phyloP scores from a whole-genome alignment of 2,888 invertebrate genomes.

The Hetaerina titia region DNA sequence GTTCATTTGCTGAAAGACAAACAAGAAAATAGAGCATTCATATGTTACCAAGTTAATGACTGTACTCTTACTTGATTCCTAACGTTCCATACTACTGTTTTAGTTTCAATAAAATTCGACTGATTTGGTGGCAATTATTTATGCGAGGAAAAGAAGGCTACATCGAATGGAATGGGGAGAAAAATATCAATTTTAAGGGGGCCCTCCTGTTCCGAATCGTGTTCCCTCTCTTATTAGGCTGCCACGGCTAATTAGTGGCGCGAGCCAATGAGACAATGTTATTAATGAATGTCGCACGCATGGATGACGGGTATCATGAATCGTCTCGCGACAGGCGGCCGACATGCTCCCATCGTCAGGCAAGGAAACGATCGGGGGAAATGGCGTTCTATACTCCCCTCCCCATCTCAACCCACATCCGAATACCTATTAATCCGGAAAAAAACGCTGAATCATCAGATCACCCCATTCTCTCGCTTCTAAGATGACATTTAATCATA shows the following conservation, averaged over 20 bases:
- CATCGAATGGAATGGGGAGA: background rate
- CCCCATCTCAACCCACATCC: background rate
- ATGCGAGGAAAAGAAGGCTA: background rate
- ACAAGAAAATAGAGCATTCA: too few relatives aligned
- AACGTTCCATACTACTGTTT: too few relatives aligned
- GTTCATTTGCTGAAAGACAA: too few relatives aligned
- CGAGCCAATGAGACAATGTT: background rate
- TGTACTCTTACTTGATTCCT: too few relatives aligned
- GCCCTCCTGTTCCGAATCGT: background rate
- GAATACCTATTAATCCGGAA: background rate
- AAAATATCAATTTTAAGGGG: too few relatives aligned
- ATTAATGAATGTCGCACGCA: conserved; percentile 1
- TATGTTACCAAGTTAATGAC: too few relatives aligned
- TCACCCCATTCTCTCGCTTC: too few relatives aligned
- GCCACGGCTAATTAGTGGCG: background rate
- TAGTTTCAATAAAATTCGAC: too few relatives aligned
- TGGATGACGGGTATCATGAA: background rate
- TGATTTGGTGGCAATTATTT: background rate
- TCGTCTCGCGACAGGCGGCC: background rate
- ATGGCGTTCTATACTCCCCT: background rate
- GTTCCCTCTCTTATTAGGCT: background rate
- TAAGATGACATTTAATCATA: too few relatives aligned
- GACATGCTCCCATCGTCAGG: background rate
- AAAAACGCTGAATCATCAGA: background rate
- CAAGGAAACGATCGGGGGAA: background rate